These are phyloP conservation scores for Leptopilina boulardi DNA, from an alignment of 1,140 invertebrate species.

Conservation along the genomic window DNA sequence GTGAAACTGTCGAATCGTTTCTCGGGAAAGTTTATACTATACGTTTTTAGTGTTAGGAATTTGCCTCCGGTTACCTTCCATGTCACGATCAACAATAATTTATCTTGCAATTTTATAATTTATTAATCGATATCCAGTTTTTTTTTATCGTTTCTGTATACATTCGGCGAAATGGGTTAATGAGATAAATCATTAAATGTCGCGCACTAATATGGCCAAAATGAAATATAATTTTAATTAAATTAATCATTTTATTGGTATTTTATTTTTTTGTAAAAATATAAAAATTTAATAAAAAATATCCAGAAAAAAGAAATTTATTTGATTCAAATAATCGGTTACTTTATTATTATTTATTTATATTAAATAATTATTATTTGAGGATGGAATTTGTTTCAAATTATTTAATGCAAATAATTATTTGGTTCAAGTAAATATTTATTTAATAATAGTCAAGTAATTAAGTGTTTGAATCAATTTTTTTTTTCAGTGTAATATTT, in stretches of 20 bases:
- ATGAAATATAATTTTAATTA: neutral
- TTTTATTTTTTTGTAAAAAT: too few species aligned
- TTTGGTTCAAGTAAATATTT: too few species aligned
- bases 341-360: too few species aligned
- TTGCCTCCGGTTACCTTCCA: conserved; percentile 7
- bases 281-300: too few species aligned
- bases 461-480: too few species aligned
- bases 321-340: too few species aligned
- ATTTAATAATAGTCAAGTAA: too few species aligned
- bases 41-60: neutral
- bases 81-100: neutral
- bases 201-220: neutral
- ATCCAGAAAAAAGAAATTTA: too few species aligned
- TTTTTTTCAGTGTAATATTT: too few species aligned
- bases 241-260: neutral
- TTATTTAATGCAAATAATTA: too few species aligned
- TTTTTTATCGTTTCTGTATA: neutral
- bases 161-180: neutral
- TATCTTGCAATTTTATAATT: conserved; percentile 12
- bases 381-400: too few species aligned
- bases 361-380: too few species aligned
- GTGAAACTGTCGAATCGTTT: conserved; percentile 18
- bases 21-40: neutral
- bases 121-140: conserved; percentile 11
- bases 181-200: neutral